Evolutionary conservation across 2,797 vertebrate genomes (phyloP).

Genomic region (Huso huso): DNA sequence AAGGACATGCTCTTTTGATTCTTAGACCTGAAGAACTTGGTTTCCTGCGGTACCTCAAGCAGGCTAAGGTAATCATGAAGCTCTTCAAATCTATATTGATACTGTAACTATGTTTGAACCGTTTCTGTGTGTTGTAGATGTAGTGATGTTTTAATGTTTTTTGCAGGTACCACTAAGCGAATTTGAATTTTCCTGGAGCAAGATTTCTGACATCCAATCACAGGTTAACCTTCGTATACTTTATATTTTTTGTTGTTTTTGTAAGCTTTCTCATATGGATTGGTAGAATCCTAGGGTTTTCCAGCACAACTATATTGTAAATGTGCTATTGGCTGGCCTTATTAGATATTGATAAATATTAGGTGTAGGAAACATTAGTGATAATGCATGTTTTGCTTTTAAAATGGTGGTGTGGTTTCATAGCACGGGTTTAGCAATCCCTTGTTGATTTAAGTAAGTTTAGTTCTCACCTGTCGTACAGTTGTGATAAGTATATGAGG

Average conservation of each 20-base stretch:
- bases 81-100: background rate
- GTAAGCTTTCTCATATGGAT: too few relatives aligned
- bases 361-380: too few relatives aligned
- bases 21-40: constrained; percentile 88
- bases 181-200: constrained; percentile 96
- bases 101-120: background rate
- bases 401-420: too few relatives aligned
- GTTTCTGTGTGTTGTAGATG: background rate
- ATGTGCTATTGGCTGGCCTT: too few relatives aligned
- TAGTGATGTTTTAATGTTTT: constrained; percentile 8
- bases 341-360: too few relatives aligned
- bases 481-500: too few relatives aligned
- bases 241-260: background rate
- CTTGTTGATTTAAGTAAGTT: too few relatives aligned
- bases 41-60: constrained; percentile 90
- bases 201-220: constrained; percentile 92
- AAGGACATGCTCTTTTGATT: constrained; percentile 89
- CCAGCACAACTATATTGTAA: too few relatives aligned
- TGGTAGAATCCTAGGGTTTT: too few relatives aligned
- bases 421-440: too few relatives aligned
- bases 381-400: too few relatives aligned
- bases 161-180: constrained; percentile 88
- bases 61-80: constrained; percentile 72
- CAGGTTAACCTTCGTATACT: constrained; percentile 65
- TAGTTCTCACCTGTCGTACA: too few relatives aligned